These are phyloP conservation scores for Semaprochilodus insignis DNA, from an alignment of 2,797 vertebrate species.

Conservation along the genomic window DNA sequence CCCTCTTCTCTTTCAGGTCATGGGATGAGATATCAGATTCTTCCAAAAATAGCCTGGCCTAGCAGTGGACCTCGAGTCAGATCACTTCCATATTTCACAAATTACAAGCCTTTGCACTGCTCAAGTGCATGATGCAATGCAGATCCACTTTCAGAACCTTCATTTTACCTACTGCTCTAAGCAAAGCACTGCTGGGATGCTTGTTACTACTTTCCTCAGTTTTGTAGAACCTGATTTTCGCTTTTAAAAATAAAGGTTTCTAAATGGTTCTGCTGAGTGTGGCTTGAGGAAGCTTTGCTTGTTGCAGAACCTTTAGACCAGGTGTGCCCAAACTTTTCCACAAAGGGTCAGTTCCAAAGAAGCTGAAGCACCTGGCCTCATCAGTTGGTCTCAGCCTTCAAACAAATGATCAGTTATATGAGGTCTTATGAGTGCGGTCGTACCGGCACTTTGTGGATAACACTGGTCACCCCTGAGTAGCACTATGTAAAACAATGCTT, in stretches of 20 bases:
- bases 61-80: slow-evolving; percentile 53
- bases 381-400: too few species aligned
- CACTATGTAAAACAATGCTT: too few species aligned
- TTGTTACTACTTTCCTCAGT: slow-evolving; percentile 16
- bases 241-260: neutral
- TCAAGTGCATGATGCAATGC: slow-evolving; percentile 63
- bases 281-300: neutral
- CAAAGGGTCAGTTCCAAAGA: too few species aligned
- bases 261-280: neutral
- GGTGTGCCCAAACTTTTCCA: too few species aligned
- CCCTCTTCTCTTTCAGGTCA: slow-evolving; percentile 33
- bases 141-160: slow-evolving; percentile 55
- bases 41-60: slow-evolving; percentile 59
- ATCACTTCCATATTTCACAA: slow-evolving; percentile 58
- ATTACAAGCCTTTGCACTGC: slow-evolving; percentile 50
- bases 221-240: neutral
- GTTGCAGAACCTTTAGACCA: neutral
- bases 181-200: neutral
- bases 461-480: too few species aligned
- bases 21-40: slow-evolving; percentile 55
- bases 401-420: too few species aligned
- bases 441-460: too few species aligned
- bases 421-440: too few species aligned
- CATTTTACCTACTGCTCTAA: slow-evolving; percentile 16
- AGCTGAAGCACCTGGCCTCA: too few species aligned